Evolutionary conservation across 2,113 vertebrate species (phyloP), one percentile per base, ranked within the genome.

Genomic region (Pipa parva): DNA sequence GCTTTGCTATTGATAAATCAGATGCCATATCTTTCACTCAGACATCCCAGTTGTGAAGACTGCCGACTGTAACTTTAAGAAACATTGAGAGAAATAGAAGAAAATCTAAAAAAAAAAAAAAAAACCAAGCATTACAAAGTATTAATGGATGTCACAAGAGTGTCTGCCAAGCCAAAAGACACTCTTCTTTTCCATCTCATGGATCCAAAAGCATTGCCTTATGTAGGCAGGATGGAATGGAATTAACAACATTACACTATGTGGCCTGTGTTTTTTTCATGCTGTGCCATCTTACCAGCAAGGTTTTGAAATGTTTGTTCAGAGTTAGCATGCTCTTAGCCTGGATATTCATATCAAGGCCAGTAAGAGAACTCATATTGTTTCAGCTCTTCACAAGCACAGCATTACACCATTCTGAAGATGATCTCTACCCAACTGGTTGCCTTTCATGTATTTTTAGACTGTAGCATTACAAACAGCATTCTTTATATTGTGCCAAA

Each of bases 11-110:
- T 1, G 97, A 99, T 87, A 99, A 95, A 79, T 94, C 92, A 6
- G 97, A 99, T 46, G 83, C 92, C 1, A 91, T 98, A 82, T 97
- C 95, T 6, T 97, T 97, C 72, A 99, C 94, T 0, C 93, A 99
- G 78, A 99, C 95, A 50, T 99, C 97, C 27, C 93, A 98, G 81
- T 99, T 99, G 81, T 99, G 91, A 69, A 50, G 59, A 76, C 73
- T 72, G 45, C 42, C 45, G 9, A 68, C 15, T 59, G 37, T 63
- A 70, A 24, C 39, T 54, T 42, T 68, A 63, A 70, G 75, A 63
- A 59, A 76, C 55, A 36, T 80, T 65, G 68, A 48, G 9, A 77
- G 28, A 52, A 52, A 73, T 70, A 80, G 71, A 36, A n/a, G 15
- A 17, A 15, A 3, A 11, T 11, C 1, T n/a, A 42, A 42, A 42